Conservation (phyloP, 2,797 vertebrate genomes). For the Glossophaga mutica region DNA sequence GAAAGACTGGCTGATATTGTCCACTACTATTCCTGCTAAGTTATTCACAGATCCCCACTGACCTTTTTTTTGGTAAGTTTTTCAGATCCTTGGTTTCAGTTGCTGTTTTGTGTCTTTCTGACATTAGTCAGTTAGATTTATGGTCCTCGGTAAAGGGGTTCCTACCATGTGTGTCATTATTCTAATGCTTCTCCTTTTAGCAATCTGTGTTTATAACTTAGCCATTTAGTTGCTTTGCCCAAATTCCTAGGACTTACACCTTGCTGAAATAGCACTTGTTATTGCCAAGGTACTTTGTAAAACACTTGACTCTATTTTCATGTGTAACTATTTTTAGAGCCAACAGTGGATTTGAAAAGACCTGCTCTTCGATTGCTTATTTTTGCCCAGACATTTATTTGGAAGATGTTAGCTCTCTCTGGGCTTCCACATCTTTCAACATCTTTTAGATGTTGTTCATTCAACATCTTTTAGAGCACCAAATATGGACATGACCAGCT, state of each 20-base stretch:
- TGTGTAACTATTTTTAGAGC: conserved; percentile 83
- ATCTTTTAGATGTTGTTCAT: conserved; percentile 20
- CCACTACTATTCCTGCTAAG: neutral
- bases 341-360: conserved; percentile 77
- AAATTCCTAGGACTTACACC: conserved; percentile 82
- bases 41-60: conserved; percentile 33
- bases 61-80: conserved; percentile 51
- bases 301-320: conserved; percentile 83
- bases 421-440: conserved; percentile 69
- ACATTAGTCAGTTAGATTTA: conserved; percentile 62
- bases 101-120: conserved; percentile 62
- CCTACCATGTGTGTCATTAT: conserved; percentile 65
- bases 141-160: conserved; percentile 53
- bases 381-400: conserved; percentile 83
- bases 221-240: conserved; percentile 74
- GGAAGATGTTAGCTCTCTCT: conserved; percentile 79
- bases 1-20: conserved; percentile 40
- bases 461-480: conserved; percentile 76
- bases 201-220: conserved; percentile 80
- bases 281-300: conserved; percentile 82
- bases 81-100: conserved; percentile 58
- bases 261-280: conserved; percentile 81
- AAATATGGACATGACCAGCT: conserved; percentile 83
- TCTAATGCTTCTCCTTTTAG: conserved; percentile 70
- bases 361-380: conserved; percentile 80